Base-by-base conservation (phyloP, 2,797 vertebrate species). In the Megaceryle alcyon region DNA sequence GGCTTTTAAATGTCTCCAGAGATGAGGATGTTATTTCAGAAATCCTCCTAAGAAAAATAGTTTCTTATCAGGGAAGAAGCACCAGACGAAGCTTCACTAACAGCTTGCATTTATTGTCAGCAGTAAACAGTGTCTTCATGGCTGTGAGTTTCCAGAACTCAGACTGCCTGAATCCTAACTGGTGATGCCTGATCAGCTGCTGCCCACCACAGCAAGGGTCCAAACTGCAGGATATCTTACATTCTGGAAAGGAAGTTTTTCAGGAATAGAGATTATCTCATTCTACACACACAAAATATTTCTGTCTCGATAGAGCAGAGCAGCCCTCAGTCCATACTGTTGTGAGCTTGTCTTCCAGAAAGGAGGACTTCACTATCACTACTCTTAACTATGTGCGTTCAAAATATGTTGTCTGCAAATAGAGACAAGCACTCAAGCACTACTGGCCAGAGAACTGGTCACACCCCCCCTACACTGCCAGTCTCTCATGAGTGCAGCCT, bases 401-500 rank as follows among this genome's bases (percentile, higher is more conserved):
- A 57, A 44, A 76, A 76, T 2, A 8, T 31, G 21, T 33, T 1
- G 0, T 23, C 33, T 56, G 28, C 6, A 1, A 16, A 2, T n/a
- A 49, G 7, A 43, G 43, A 57, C 6, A 11, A 63, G 56, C 26
- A 14, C 22, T 14, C 6, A 11, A 63, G 56, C 26, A 14, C 22
- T 14, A 16, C 46, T 7, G 41, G 63, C 23, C 20, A 19, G 26
- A 43, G 56, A 31, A 57, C 25, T 20, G 35, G 11, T 63, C 64
- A 15, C 5, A 11, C 16, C 22, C 35, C 10, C 31, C 17, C 31
- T 37, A 41, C 22, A 2, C 31, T n/a, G n/a, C 18, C 48, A 33
- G 14, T 31, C 26, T 41, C 41, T 56, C 48, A 21, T 1, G 1
- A 51, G 37, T 59, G n/a, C 43, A 57, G 28, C 23, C n/a, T 59